phyloP scores from a whole-genome alignment of 2,113 vertebrate genomes.

The Gorsachius goisagi region DNA sequence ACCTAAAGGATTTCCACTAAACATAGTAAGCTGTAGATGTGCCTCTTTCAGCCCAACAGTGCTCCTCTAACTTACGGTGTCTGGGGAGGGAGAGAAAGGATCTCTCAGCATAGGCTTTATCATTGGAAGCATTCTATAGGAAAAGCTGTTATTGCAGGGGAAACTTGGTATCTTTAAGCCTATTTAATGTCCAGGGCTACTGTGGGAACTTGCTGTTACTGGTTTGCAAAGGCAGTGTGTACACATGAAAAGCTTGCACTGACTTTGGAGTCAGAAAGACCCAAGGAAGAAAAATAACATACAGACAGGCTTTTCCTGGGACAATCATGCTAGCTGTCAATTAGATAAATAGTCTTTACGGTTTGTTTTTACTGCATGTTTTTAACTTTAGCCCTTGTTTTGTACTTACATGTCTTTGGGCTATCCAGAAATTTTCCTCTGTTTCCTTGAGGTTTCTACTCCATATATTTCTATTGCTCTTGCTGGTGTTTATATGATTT shows the following conservation, averaged over 20 bases:
- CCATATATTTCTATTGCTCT: neutral
- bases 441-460: neutral
- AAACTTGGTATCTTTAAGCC: accelerated
- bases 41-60: neutral
- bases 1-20: neutral
- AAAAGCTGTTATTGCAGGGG: neutral
- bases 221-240: neutral
- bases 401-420: neutral
- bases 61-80: neutral
- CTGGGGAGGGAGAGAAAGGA: neutral
- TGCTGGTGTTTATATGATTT: neutral
- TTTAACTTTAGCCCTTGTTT: neutral
- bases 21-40: neutral
- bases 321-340: neutral
- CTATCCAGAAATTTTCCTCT: neutral
- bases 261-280: neutral
- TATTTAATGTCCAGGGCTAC: neutral
- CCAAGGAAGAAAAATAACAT: neutral
- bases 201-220: neutral
- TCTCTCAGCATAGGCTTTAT: neutral
- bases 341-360: neutral
- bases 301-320: neutral
- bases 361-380: neutral
- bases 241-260: neutral
- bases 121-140: accelerated